A percentile compares a stretch with the other conserved stretches of the same genome.
phyloP scores from a whole-genome alignment of 30 jellyfish, hydroid and myxozoan species.

The Cassiopea xamachana region DNA sequence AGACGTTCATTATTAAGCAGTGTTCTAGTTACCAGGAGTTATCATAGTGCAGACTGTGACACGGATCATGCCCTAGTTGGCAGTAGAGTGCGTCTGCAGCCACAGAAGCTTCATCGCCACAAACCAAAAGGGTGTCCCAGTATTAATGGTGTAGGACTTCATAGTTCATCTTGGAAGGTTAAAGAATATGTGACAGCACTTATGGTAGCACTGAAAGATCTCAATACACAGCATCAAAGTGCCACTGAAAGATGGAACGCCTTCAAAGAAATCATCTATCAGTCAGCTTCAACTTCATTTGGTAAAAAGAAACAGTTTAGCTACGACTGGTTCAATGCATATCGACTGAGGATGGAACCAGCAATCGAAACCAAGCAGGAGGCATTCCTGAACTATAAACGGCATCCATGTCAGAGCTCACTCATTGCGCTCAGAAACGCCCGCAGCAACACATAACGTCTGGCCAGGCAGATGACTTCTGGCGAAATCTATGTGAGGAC shows the following conservation, averaged over 20 bases:
- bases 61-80: conserved; percentile 48
- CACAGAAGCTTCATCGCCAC: conserved; percentile 3
- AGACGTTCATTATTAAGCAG: conserved; percentile 30
- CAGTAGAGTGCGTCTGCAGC: conserved; percentile 21
- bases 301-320: neutral
- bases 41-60: conserved; percentile 61
- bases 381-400: conserved; percentile 19
- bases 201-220: neutral
- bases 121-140: neutral
- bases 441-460: conserved; percentile 24
- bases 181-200: neutral
- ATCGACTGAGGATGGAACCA: conserved; percentile 12
- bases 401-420: conserved; percentile 6
- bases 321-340: neutral
- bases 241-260: neutral
- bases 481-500: conserved; percentile 32
- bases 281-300: neutral
- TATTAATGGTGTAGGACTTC: neutral
- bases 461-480: conserved; percentile 51
- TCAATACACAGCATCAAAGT: neutral
- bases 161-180: neutral
- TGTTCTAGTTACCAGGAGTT: conserved; percentile 19
- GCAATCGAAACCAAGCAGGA: conserved; percentile 36
- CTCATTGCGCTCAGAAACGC: conserved; percentile 23
- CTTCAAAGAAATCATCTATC: neutral